phyloP scores from a whole-genome alignment of 2,113 vertebrate genomes.

The Globicephala melas region DNA sequence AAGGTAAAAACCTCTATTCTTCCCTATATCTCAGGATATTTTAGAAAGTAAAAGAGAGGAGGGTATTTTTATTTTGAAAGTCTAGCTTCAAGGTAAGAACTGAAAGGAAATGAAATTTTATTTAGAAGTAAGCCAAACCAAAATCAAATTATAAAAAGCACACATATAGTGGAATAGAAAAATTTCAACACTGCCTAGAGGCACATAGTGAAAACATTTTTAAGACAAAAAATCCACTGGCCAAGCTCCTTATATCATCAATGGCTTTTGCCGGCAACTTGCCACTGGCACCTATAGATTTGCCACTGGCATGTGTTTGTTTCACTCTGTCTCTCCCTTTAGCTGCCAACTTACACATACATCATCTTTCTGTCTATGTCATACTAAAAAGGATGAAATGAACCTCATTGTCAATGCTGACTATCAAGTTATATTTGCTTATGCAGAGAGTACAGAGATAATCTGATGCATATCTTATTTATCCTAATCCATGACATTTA shows the following conservation, averaged over 20 bases:
- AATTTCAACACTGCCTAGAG: not conserved
- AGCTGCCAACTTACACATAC: not conserved
- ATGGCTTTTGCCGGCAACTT: not conserved
- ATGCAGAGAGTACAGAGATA: not conserved
- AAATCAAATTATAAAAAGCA: not conserved
- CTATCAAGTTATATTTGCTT: not conserved
- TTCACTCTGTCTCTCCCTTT: not conserved
- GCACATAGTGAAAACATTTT: not conserved
- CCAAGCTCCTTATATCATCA: not conserved
- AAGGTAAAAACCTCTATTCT: not conserved
- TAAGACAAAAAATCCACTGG: not conserved
- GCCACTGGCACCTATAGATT: not conserved
- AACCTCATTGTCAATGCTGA: not conserved
- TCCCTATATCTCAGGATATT: not conserved
- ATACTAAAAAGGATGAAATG: not conserved
- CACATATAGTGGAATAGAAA: not conserved
- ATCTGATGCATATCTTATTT: not conserved
- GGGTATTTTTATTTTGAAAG: not conserved
- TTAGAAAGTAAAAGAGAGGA: not conserved
- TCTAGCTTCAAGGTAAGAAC: not conserved
- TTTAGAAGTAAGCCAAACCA: not conserved
- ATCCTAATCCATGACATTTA: not conserved
- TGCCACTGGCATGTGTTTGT: not conserved
- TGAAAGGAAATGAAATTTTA: slow-evolving; percentile 4
- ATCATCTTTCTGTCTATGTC: not conserved